Conservation (phyloP, 2,888 invertebrate species). For the Eueremaeus valkanovi region DNA sequence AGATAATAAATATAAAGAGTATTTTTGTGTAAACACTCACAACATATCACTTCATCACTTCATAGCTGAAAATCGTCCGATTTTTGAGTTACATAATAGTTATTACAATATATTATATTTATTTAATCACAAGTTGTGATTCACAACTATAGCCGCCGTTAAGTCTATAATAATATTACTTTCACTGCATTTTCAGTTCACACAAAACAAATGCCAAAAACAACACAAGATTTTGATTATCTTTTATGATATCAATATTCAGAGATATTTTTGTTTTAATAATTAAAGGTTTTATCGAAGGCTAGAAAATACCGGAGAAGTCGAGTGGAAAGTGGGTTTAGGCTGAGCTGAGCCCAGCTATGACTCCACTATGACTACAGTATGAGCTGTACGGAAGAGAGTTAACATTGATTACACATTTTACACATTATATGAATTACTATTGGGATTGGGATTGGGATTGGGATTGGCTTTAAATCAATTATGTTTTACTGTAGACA, state of each 20-base stretch:
- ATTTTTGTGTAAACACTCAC: background rate
- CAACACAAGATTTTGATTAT: constrained; percentile 8
- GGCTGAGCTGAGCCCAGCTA: no score
- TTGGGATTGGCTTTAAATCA: no score
- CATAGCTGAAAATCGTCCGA: background rate
- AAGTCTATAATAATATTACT: background rate
- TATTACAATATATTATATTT: no score
- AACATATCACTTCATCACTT: background rate
- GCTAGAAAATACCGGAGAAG: background rate
- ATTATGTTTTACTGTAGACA: no score
- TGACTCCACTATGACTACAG: no score
- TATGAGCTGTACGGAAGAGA: no score
- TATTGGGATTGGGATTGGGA: no score
- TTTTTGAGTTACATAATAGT: background rate
- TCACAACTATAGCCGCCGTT: background rate
- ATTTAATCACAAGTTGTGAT: no score
- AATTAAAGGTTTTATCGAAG: background rate
- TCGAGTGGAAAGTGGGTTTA: background rate
- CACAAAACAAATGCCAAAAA: constrained; percentile 7
- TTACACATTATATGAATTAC: no score
- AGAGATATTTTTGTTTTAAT: background rate
- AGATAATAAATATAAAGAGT: background rate
- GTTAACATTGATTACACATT: no score
- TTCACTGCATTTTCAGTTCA: no score
- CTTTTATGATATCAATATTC: background rate